Evolutionary conservation across 1,140 invertebrate genomes (phyloP).

Genomic region (Cardiocondyla obscurior): DNA sequence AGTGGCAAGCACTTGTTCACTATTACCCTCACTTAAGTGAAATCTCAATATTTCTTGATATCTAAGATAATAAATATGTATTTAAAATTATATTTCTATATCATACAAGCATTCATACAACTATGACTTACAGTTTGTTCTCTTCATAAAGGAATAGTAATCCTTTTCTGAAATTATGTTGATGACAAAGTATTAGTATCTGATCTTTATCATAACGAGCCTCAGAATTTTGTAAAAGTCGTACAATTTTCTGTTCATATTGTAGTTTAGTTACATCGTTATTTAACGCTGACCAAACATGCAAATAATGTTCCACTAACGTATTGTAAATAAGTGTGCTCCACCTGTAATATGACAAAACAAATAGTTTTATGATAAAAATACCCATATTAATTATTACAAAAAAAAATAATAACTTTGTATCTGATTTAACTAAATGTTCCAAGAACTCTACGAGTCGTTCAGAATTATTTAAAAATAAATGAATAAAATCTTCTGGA

Average conservation of each 20-base stretch:
- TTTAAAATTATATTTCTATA: neutral
- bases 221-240: conserved; percentile 90
- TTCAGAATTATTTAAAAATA: conserved; percentile 93
- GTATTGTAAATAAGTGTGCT: conserved; percentile 92
- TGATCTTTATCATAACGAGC: conserved; percentile 92
- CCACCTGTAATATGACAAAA: conserved; percentile 75
- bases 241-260: conserved; percentile 89
- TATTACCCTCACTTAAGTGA: conserved; percentile 89
- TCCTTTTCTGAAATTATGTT: conserved; percentile 92
- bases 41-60: conserved; percentile 90
- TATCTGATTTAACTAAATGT: conserved; percentile 88
- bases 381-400: conserved; percentile 5
- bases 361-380: conserved; percentile 29
- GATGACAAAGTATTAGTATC: conserved; percentile 94
- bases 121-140: conserved; percentile 88
- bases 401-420: conserved; percentile 73
- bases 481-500: conserved; percentile 94
- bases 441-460: conserved; percentile 93
- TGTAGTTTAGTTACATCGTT: conserved; percentile 81
- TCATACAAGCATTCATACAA: neutral
- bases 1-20: conserved; percentile 88
- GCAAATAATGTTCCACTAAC: conserved; percentile 93
- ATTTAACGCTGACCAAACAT: conserved; percentile 86
- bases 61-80: no score
- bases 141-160: conserved; percentile 95